Evolutionary conservation across 2,113 vertebrate genomes (phyloP).

Genomic region (Phocoena phocoena): DNA sequence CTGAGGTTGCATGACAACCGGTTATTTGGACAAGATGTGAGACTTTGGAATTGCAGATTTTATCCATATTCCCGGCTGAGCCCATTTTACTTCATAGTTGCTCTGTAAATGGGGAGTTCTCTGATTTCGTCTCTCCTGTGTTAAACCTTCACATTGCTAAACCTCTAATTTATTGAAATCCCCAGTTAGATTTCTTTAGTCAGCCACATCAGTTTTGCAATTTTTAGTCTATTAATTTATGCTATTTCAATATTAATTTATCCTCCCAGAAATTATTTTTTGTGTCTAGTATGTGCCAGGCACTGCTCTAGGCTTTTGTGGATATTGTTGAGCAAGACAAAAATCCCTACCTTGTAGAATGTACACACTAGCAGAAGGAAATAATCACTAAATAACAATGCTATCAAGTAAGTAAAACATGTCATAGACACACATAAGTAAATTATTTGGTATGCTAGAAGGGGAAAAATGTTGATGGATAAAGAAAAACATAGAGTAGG

Average conservation of each 20-base stretch:
- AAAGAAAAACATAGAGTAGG: not conserved
- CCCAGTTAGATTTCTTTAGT: not conserved
- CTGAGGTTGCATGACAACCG: not conserved
- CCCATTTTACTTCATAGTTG: not conserved
- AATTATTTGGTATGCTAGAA: not conserved
- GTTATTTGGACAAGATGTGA: not conserved
- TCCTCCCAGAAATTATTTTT: not conserved
- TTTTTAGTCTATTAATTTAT: not conserved
- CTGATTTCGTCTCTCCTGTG: not conserved
- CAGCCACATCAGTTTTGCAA: not conserved
- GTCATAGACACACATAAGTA: not conserved
- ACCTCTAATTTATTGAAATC: not conserved
- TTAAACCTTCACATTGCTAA: not conserved
- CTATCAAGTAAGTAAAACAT: not conserved
- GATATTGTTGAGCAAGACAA: not conserved
- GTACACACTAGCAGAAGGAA: not conserved
- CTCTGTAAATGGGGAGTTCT: not conserved
- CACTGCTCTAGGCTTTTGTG: not conserved
- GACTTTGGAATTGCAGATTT: not conserved
- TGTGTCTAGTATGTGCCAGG: not conserved
- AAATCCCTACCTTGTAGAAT: not conserved
- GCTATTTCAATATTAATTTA: not conserved
- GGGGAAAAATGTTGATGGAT: not conserved
- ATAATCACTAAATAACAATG: not conserved
- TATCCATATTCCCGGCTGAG: not conserved